These are phyloP conservation scores for Syngnathus floridae DNA, from an alignment of 2,113 vertebrate genomes.

Conservation along the genomic window DNA sequence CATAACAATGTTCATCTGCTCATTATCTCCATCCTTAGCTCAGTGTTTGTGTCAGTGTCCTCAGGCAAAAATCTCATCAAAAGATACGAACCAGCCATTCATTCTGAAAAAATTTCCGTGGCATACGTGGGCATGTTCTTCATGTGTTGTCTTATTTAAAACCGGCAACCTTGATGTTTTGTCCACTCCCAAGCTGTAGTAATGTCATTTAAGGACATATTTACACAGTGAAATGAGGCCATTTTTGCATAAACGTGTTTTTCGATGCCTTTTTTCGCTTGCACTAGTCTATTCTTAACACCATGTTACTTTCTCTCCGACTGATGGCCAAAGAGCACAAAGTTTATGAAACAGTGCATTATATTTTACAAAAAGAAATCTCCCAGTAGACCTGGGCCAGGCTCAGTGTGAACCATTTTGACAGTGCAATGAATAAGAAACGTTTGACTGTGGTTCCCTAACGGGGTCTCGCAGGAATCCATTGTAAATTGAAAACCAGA, in stretches of 20 bases:
- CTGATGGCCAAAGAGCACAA: not conserved
- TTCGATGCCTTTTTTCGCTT: not conserved
- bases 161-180: not conserved
- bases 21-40: conserved; percentile 43
- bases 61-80: conserved; percentile 13
- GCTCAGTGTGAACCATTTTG: not conserved
- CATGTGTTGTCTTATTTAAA: not conserved
- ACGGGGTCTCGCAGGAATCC: no score
- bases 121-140: not conserved
- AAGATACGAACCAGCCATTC: conserved; percentile 12
- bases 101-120: not conserved
- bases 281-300: not conserved
- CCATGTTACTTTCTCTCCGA: not conserved
- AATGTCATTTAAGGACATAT: not conserved
- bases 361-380: not conserved
- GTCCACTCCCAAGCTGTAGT: not conserved
- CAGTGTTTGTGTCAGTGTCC: conserved; percentile 25
- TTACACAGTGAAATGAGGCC: not conserved
- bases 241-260: not conserved
- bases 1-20: conserved; percentile 33
- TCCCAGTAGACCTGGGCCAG: not conserved
- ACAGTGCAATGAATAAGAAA: not conserved
- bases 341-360: not conserved
- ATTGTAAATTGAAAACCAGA: no score
- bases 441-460: not conserved